Evolutionary conservation across 2,888 invertebrate genomes (phyloP), one percentile per base, ranked within the genome.

Genomic region (Scaptomyza parva): DNA sequence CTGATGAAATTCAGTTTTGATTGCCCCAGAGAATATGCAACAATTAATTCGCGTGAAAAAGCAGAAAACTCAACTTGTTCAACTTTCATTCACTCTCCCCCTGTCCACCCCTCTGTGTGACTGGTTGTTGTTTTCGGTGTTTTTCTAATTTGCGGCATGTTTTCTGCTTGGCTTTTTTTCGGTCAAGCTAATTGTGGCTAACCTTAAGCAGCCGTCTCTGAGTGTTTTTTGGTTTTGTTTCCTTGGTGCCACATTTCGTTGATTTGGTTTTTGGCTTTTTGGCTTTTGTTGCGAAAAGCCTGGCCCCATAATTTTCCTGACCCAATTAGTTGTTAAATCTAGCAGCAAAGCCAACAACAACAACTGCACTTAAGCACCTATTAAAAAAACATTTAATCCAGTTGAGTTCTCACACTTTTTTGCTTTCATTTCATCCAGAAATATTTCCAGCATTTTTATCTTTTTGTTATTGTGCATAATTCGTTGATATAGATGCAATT

Each of bases 1-100:
- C 37, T 33, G 50, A 44, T 57, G 51, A 60, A 45, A 43, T 67
- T 61, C 17, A 53, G 61, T 71, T 77, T 63, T 61, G 60, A 71
- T 78, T 64, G 78, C 59, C 17, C 17, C 37, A 0, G 1, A 35
- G 50, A 70, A 59, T 53, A 66, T 62, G 74, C 70, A 76, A 67
- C 83, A 79, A 76, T 74, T 74, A 83, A 79, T 79, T 79, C 65
- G 74, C 70, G 60, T 63, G 70, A 76, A 83, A 71, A 30, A 11
- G 11, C 2, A 30, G 12, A 12, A 30, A 30, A 3, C 33, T 33
- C n/a, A 33, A 33, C 33, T 33, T n/a, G 5, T n/a, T 33, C 30
- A 30, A 5, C 30, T 17, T 41, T 33, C 58, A 14, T 51, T 33
- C 58, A 24, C 43, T 26, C 9, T 2, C 33, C 11, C 5, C 14